Evolutionary conservation across 64 coral and sea anemone species (phyloP), one percentile per base, ranked within the genome.

Genomic region (Montipora sp.): DNA sequence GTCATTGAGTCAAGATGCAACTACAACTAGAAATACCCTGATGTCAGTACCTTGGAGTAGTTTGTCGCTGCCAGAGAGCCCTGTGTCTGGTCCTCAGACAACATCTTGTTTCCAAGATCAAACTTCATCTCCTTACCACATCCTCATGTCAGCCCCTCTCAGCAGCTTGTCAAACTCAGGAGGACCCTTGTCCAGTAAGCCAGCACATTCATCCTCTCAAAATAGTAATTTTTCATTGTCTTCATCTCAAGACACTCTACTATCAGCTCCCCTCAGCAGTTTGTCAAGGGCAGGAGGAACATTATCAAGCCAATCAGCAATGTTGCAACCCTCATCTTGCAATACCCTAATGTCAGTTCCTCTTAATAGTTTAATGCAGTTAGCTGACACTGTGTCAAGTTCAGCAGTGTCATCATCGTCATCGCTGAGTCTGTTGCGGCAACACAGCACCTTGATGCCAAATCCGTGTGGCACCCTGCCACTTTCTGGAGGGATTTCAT

Each of bases 291-390:
- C 59, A 46, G 80, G 55, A 66, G 58, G 4, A 5, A 10, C 58
- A 18, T 36, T 18, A 44, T 67, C 59, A 16, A 36, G 12, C 5
- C 58, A 83, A 36, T 5, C 80, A 66, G 7, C 14, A 44, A 66
- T 20, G 60, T 50, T 76, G 66, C 36, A 50, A 3, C 15, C 57
- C 23, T 8, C 79, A 81, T 36, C 7, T 4, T 57, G 24, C 24
- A 60, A 43, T 14, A 8, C 10, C 16, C 51, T 89, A 12, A 18
- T 93, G 18, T 89, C 86, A 77, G 48, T 78, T 75, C 87, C 92
- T 14, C 85, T 93, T 15, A 89, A 68, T 74, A 93, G 77, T 36
- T 75, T 93, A 43, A 69, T 75, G 24, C 89, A 51, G 46, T 5
- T 60, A 51, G 63, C 47, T 44, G 50, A 49, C 1, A 7, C 10